Percentiles rank a stretch among this genome's conserved stretches.
These are phyloP conservation scores for Sminthurides bifidus DNA, from an alignment of 1,140 invertebrate species.

Conservation along the genomic window DNA sequence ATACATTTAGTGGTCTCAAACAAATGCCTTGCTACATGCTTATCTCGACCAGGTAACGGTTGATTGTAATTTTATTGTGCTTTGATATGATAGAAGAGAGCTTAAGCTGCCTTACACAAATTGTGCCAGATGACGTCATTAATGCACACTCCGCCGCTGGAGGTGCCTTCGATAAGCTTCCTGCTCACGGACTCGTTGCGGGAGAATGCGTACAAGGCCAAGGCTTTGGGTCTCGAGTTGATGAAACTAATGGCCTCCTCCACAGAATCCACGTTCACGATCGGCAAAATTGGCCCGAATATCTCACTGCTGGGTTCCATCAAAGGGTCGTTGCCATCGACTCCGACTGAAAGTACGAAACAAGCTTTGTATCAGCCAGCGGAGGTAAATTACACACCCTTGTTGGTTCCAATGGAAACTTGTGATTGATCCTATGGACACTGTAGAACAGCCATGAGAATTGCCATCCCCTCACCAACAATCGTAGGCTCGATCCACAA, in stretches of 20 bases:
- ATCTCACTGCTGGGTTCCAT: constrained; percentile 39
- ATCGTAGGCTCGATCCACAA: constrained; percentile 43
- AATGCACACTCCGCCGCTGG: constrained; percentile 52
- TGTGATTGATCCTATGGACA: too few relatives aligned
- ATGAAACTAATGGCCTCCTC: constrained; percentile 82
- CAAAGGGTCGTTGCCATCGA: constrained; percentile 2
- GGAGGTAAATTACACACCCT: too few relatives aligned
- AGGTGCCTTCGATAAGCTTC: constrained; percentile 47
- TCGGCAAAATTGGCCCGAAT: constrained; percentile 41
- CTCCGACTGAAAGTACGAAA: constrained; percentile 5
- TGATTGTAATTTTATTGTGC: too few relatives aligned
- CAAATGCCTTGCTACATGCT: too few relatives aligned
- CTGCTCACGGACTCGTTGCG: constrained; percentile 57
- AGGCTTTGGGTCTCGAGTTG: constrained; percentile 47
- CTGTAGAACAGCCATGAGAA: too few relatives aligned
- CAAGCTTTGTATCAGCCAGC: too few relatives aligned
- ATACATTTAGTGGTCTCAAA: too few relatives aligned
- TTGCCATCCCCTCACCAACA: constrained; percentile 35
- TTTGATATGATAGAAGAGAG: background rate
- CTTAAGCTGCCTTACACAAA: constrained; percentile 15
- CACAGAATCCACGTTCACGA: constrained; percentile 46
- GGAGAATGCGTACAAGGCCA: constrained; percentile 78
- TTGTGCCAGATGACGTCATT: constrained; percentile 24
- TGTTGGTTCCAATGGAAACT: too few relatives aligned
- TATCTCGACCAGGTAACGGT: too few relatives aligned